phyloP scores from a whole-genome alignment of 2,113 vertebrate species.

The Heterochromis multidens region DNA sequence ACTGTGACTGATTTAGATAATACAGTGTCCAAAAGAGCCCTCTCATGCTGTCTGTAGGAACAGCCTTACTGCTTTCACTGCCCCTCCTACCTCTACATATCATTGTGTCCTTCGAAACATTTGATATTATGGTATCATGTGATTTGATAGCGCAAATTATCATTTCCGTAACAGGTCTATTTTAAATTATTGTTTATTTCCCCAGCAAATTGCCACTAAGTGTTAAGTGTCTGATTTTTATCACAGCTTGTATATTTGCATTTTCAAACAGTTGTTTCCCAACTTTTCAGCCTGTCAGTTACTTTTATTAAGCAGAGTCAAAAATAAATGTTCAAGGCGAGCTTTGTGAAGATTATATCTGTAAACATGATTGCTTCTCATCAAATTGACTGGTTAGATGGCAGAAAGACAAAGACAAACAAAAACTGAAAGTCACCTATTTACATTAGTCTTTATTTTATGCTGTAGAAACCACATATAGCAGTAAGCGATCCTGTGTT shows the following conservation, averaged over 20 bases:
- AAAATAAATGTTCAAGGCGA: neutral
- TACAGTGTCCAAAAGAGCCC: neutral
- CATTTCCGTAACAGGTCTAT: neutral
- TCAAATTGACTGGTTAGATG: neutral
- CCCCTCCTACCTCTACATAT: constrained; percentile 64
- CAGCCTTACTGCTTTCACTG: constrained; percentile 37
- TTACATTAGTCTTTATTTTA: neutral
- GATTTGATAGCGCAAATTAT: constrained; percentile 6
- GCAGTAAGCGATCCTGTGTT: neutral
- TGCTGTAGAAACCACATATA: constrained; percentile 1
- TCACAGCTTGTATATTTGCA: constrained; percentile 57
- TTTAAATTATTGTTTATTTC: neutral
- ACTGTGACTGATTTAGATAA: constrained; percentile 4
- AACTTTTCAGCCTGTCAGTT: constrained; percentile 5
- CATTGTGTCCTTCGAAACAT: constrained; percentile 25
- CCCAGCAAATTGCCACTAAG: constrained; percentile 45
- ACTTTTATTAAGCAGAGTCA: constrained; percentile 14
- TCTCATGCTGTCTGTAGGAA: constrained; percentile 14
- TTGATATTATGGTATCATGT: constrained; percentile 4
- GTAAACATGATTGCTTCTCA: constrained; percentile 8
- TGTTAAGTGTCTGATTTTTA: constrained; percentile 44
- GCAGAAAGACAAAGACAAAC: neutral
- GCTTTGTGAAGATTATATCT: constrained; percentile 10
- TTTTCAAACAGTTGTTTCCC: constrained; percentile 24
- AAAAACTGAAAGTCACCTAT: neutral